Base-by-base conservation (phyloP, 2,888 invertebrate genomes). In the Cremastobaeus sp. region DNA sequence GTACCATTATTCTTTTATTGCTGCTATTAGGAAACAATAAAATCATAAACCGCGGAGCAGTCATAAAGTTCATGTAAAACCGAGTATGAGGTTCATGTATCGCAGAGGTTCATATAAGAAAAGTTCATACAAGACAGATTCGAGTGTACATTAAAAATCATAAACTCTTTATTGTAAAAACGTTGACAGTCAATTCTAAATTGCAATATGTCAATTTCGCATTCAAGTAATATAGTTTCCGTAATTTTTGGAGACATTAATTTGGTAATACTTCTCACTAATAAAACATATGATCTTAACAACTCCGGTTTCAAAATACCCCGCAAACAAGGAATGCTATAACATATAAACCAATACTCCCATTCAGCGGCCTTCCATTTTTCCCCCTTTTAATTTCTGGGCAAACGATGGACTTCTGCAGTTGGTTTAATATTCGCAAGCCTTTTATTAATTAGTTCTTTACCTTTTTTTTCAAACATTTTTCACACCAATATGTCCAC, bases 111-210 rank as follows among this genome's bases (percentile, higher is more conserved):
- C n/a, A n/a, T n/a, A n/a, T n/a, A n/a, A n/a, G n/a, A n/a, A n/a
- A n/a, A n/a, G n/a, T n/a, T n/a, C n/a, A n/a, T n/a, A n/a, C n/a
- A n/a, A n/a, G n/a, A n/a, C n/a, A n/a, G n/a, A n/a, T n/a, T n/a
- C n/a, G n/a, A n/a, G n/a, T 77, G 76, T 12, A 76, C 15, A 35
- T 71, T 75, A 34, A 73, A 78, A 1, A 71, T 78, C 57, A 78
- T 73, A 18, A 50, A 41, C 12, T 43, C 20, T 18, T 15, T 12
- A 37, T 62, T 74, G 71, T 76, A 75, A 12, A 69, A 47, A 15
- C 43, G 6, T 48, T 78, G 60, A 69, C 62, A 73, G 2, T 68
- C 37, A 30, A 60, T 55, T 25, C 73, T 60, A 66, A 71, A 76
- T 17, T 60, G 41, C 15, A 76, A 12, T 6, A 75, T 25, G 48